Evolutionary conservation across 1,140 invertebrate species (phyloP), one percentile per base, ranked within the genome.

Genomic region (Ectropis grisescens): DNA sequence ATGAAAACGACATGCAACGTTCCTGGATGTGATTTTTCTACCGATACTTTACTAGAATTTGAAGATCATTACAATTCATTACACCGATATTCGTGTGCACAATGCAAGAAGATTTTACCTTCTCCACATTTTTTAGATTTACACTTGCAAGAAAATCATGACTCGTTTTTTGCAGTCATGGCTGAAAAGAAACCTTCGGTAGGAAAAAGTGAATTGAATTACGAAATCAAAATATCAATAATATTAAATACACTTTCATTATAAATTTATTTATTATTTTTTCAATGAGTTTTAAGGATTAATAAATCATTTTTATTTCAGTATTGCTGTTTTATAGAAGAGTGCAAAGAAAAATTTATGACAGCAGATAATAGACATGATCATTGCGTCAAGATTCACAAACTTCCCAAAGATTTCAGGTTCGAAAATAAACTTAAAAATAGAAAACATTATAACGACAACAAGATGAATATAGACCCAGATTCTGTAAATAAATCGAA

Each of bases 141-240:
- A 26, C 90, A 92, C 53, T 67, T 91, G 32, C 83, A 86, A 38
- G 90, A 91, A 51, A 76, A 52, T 0, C 90, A 92, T 27, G 90
- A 91, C 54, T 86, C 85, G 1, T 91, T 88, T 51, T 92, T 92
- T 33, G 80, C 85, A 33, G 83, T 87, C 1, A 68, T 85, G 49
- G 83, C 89, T 0, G 67, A 85, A 22, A 84, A 80, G 33, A 85
- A 86, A 65, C 84, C 90, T 8, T 87, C 88, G 71, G 89, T 90
- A 83, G 71, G 65, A 59, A 13, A 29, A 13, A n/a, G n/a, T n/a
- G n/a, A n/a, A n/a, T n/a, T n/a, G n/a, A n/a, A n/a, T n/a, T n/a
- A n/a, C n/a, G n/a, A n/a, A n/a, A n/a, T n/a, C n/a, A n/a, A n/a
- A n/a, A n/a, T n/a, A n/a, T n/a, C n/a, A n/a, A n/a, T n/a, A n/a